These are phyloP conservation scores for Eurystomus gularis DNA, from an alignment of 2,113 vertebrate genomes.

Conservation along the genomic window DNA sequence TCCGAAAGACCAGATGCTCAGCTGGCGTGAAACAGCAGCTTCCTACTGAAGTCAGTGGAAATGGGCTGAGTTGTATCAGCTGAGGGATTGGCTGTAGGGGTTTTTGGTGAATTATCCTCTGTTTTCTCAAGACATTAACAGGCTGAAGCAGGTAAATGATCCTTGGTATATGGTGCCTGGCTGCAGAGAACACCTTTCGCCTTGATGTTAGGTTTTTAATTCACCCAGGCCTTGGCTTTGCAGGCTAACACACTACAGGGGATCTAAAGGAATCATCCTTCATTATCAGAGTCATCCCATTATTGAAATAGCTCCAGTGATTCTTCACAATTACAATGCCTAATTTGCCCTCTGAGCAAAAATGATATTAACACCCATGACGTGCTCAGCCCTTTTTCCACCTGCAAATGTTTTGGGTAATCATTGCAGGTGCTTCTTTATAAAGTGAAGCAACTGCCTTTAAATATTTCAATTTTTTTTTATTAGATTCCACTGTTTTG, in stretches of 20 bases:
- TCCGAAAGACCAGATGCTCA: background rate
- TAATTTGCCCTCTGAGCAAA: slow-evolving; percentile 63
- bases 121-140: background rate
- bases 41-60: background rate
- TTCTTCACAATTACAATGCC: slow-evolving; percentile 54
- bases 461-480: slow-evolving; percentile 71
- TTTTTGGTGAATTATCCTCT: background rate
- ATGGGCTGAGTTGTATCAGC: background rate
- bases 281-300: slow-evolving; percentile 55
- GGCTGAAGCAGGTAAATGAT: background rate
- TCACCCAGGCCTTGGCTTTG: background rate
- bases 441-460: slow-evolving; percentile 57
- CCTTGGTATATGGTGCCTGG: background rate
- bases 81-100: background rate
- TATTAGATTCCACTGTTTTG: slow-evolving; percentile 63
- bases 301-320: slow-evolving; percentile 29
- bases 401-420: slow-evolving; percentile 63
- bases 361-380: slow-evolving; percentile 52
- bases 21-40: background rate
- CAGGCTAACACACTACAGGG: background rate
- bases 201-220: background rate
- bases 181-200: background rate
- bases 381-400: slow-evolving; percentile 62
- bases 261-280: slow-evolving; percentile 36
- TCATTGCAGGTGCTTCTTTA: slow-evolving; percentile 66